Percentiles rank a stretch among this genome's conserved stretches.
phyloP scores from a whole-genome alignment of 1,140 invertebrate species.

The Drosophila ercepeae region DNA sequence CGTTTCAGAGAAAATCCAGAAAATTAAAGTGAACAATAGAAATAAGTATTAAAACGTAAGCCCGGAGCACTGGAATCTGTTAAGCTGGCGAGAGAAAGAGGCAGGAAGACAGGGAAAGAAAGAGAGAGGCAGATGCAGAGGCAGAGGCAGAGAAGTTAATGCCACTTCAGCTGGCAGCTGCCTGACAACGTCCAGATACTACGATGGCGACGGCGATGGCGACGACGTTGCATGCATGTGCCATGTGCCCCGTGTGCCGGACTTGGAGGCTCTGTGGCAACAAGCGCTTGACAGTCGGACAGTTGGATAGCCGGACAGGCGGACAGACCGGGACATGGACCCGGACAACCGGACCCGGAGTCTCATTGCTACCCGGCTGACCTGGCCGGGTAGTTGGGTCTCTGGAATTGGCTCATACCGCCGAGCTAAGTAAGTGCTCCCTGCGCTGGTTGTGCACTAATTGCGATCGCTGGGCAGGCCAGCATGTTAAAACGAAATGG shows the following conservation, averaged over 20 bases:
- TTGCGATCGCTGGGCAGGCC: constrained; percentile 62
- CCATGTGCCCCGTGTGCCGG: constrained; percentile 35
- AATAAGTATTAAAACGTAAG: constrained; percentile 42
- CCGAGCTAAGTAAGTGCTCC: constrained; percentile 51
- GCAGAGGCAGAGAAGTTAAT: constrained; percentile 58
- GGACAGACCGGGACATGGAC: constrained; percentile 1
- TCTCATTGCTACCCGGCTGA: constrained; percentile 6
- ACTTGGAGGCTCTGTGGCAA: constrained; percentile 39
- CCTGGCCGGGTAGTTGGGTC: constrained; percentile 1
- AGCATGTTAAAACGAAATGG: constrained; percentile 83
- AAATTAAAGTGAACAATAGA: constrained; percentile 63
- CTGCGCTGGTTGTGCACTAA: constrained; percentile 69
- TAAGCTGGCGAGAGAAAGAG: neutral
- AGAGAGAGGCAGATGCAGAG: neutral
- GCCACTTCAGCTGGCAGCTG: constrained; percentile 80
- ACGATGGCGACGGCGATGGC: constrained; percentile 26
- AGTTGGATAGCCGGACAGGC: constrained; percentile 16
- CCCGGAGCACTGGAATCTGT: constrained; percentile 32
- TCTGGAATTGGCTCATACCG: constrained; percentile 23
- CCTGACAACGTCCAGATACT: constrained; percentile 76
- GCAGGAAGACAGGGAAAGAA: neutral
- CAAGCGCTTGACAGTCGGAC: constrained; percentile 54
- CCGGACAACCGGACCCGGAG: constrained; percentile 6
- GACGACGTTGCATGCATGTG: constrained; percentile 59
- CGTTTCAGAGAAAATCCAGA: constrained; percentile 31